A percentile compares a stretch with the other conserved stretches of the same genome.
These are phyloP conservation scores for Agrilus cyanescens DNA, from an alignment of 2,888 invertebrate species.

Conservation along the genomic window DNA sequence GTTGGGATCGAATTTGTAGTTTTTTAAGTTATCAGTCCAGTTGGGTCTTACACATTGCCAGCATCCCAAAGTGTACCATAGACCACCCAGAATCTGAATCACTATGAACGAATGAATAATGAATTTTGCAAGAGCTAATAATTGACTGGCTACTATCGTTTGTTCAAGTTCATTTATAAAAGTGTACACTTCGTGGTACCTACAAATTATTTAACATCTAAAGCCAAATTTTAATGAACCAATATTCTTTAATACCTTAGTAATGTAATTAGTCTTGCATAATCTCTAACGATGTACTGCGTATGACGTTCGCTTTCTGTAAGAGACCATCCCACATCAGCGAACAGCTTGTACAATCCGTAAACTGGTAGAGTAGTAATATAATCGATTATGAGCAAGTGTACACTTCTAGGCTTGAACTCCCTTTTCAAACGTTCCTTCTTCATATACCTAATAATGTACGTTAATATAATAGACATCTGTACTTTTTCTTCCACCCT, in stretches of 20 bases:
- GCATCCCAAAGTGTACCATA: constrained; percentile 10
- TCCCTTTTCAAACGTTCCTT: constrained; percentile 6
- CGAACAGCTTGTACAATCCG: constrained; percentile 6
- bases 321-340: too few species aligned
- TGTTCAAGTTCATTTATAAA: constrained; percentile 7
- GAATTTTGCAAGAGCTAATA: constrained; percentile 2
- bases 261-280: too few species aligned
- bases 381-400: constrained; percentile 7
- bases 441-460: background rate
- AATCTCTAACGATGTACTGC: too few species aligned
- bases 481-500: too few species aligned
- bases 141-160: constrained; percentile 9
- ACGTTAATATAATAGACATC: too few species aligned
- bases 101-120: too few species aligned
- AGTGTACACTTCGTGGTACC: constrained; percentile 4
- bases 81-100: constrained; percentile 7
- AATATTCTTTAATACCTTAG: too few species aligned
- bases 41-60: constrained; percentile 5
- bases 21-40: constrained; percentile 10
- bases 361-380: constrained; percentile 13
- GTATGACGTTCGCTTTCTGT: too few species aligned
- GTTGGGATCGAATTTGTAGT: constrained; percentile 4
- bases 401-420: constrained; percentile 7
- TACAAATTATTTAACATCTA: too few species aligned
- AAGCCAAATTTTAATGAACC: too few species aligned